phyloP scores from a whole-genome alignment of 1,140 invertebrate genomes.

The Caenorhabditis remanei region DNA sequence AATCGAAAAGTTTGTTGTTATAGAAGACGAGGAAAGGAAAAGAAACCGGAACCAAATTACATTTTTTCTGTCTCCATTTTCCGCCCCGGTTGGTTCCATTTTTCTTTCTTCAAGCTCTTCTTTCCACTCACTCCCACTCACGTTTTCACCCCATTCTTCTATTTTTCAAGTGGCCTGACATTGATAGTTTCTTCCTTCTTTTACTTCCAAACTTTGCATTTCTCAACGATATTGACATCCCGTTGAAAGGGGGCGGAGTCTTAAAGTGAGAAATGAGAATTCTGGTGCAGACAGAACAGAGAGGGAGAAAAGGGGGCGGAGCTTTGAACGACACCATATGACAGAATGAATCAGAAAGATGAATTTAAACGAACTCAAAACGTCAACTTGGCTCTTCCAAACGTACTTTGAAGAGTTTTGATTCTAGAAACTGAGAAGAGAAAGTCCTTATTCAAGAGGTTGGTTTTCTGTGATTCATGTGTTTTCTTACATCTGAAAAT shows the following conservation, averaged over 20 bases:
- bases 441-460: not conserved
- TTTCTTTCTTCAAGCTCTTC: not conserved
- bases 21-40: not conserved
- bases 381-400: not conserved
- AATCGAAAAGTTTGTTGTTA: slow-evolving; percentile 26
- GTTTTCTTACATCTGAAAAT: not conserved
- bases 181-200: slow-evolving; percentile 27
- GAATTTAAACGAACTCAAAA: not conserved
- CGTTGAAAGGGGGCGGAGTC: slow-evolving; percentile 29
- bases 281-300: no score
- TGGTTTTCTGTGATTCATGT: not conserved
- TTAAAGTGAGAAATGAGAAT: not conserved
- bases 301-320: not conserved
- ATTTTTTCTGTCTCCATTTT: slow-evolving; percentile 33
- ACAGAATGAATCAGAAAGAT: not conserved
- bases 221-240: no score
- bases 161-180: slow-evolving; percentile 25
- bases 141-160: slow-evolving; percentile 30
- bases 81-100: slow-evolving; percentile 46
- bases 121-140: slow-evolving; percentile 37
- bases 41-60: slow-evolving; percentile 44
- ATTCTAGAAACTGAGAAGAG: not conserved
- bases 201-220: not conserved
- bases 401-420: not conserved
- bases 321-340: not conserved